Evolutionary conservation across 1,140 invertebrate species (phyloP), one percentile per base, ranked within the genome.

Genomic region (Zaprionus ghesquierei): DNA sequence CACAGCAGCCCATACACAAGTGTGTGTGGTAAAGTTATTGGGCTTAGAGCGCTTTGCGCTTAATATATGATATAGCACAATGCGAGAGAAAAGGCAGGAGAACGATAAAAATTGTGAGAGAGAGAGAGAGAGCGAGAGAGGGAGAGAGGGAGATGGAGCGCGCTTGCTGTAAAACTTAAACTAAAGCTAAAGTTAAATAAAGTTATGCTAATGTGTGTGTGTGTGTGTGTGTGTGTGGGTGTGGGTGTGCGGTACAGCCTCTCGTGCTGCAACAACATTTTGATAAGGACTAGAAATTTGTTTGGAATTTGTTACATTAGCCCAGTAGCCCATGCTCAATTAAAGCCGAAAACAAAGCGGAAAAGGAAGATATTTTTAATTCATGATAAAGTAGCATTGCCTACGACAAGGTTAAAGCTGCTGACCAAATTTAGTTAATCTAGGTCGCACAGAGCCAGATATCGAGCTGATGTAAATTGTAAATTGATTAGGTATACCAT

Each of bases 11-110:
- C 20, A 49, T 51, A 25, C 20, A 38, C 38, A 50, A 5, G 35
- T 66, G 55, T 73, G 20, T 25, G 55, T 63, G 62, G 41, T 46
- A 79, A 82, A 82, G 79, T 89, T 79, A 81, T 81, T 81, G 80
- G 75, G 75, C 75, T 84, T 81, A 82, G 73, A 62, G 59, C 79
- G 75, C 53, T 77, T 79, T 87, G 64, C 77, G 74, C 74, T 81
- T 77, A 87, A 86, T 75, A 71, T 75, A 86, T 75, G 79, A 38
- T 63, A 75, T 75, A 77, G 35, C 29, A 51, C 38, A 38, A 38
- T 66, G 51, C 49, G 22, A 59, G 44, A 65, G 18, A 15, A 44
- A 41, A n/a, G n/a, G n/a, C n/a, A n/a, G 22, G 25, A 27, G 22
- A 15, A 20, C 25, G 23, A 29, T n/a, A 58, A 22, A n/a, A 44